Base-by-base conservation (phyloP, 2,888 invertebrate genomes). In the Mythimna lalbum region DNA sequence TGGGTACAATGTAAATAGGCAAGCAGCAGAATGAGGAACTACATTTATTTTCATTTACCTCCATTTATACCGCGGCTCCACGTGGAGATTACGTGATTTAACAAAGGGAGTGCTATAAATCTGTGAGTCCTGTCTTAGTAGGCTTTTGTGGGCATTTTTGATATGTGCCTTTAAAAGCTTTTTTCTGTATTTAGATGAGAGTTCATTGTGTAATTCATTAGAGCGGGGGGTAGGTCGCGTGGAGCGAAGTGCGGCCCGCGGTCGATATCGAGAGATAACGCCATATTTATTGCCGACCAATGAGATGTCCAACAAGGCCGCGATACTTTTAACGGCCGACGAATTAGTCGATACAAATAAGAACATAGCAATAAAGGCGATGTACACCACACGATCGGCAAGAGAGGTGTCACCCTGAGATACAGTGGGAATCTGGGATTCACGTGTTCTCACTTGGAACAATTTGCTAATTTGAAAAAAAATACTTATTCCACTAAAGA, bases 141-240 rank as follows among this genome's bases (percentile, higher is more conserved):
- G 95, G 95, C 96, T 95, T 93, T 95, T 94, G 95, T 95, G 94
- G 94, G 95, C 91, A 96, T 95, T 96, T 95, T 96, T 96, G 96
- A 96, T 95, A 95, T 96, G 96, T 96, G 96, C 95, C 94, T 96
- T 95, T 96, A 96, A 96, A 96, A 96, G 96, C 95, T 96, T 96
- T 96, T 96, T 96, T 96, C 95, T 96, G 96, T 96, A 96, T 96
- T 95, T 95, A 96, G 95, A 96, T 95, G 96, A 96, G 96, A 94
- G 92, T 95, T 96, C 95, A 95, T 95, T 95, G 96, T 95, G 94
- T 96, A 95, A 95, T 96, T 96, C 96, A 96, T 96, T 96, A 96
- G 92, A 92, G 94, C 87, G 91, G 92, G 93, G 93, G 93, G 93
- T 94, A 93, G 92, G 93, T 90, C 87, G 90, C 90, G 89, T 86